Evolutionary conservation across 92 coral and sea anemone species (phyloP).

Genomic region (Muricea muricata): DNA sequence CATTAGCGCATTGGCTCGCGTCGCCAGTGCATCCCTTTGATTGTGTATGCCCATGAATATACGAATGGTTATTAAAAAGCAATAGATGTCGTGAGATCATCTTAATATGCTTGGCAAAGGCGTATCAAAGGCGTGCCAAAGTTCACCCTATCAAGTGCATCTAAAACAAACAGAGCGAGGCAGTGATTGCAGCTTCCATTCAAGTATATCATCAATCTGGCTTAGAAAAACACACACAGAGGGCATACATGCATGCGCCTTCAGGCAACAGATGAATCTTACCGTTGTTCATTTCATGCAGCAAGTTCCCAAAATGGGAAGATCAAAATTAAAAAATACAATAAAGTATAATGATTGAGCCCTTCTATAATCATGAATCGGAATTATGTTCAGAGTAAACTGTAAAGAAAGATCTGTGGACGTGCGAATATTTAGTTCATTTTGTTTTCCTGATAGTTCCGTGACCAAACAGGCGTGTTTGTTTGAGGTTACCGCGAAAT

Average conservation of each 20-base stretch:
- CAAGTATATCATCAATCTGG: neutral
- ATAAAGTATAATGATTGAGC: no score
- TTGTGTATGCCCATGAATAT: no score
- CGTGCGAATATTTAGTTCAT: neutral
- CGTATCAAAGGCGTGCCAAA: neutral
- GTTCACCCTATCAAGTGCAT: neutral
- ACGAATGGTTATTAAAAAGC: no score
- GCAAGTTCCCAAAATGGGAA: no score
- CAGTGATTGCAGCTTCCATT: neutral
- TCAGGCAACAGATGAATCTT: neutral
- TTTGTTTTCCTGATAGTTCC: neutral
- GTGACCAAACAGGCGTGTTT: neutral
- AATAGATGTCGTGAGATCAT: no score
- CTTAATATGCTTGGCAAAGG: neutral
- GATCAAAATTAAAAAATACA: no score
- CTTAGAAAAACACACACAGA: neutral
- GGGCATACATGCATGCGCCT: neutral
- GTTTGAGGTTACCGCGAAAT: slow-evolving; percentile 14
- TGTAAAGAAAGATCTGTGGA: no score
- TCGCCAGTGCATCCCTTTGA: no score
- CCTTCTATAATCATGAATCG: neutral
- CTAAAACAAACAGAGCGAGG: neutral
- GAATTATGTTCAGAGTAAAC: no score
- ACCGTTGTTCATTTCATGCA: no score
- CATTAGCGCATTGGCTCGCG: no score